Percentiles rank a stretch among this genome's conserved stretches.
Evolutionary conservation across 1,140 invertebrate genomes (phyloP).

Genomic region (Leptinotarsa texana): DNA sequence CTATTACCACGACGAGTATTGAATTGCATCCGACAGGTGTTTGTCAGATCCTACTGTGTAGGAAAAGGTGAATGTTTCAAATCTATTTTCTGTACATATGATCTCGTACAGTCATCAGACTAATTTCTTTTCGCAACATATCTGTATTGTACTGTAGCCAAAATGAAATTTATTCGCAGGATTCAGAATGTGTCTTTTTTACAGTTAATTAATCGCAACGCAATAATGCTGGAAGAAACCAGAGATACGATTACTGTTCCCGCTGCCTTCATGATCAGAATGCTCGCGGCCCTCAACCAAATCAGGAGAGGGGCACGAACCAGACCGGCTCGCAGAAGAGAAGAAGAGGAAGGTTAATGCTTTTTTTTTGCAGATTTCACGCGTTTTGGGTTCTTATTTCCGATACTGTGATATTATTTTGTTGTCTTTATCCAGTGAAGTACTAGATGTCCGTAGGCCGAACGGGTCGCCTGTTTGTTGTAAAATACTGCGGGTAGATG

Average conservation of each 20-base stretch:
- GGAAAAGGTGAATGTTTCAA: no score
- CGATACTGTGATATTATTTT: not conserved
- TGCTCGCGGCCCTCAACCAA: constrained; percentile 80
- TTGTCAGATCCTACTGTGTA: no score
- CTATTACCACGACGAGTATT: no score
- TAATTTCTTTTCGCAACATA: not conserved
- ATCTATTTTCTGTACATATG: no score
- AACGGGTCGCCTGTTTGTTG: no score
- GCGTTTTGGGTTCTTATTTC: not conserved
- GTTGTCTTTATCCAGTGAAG: no score
- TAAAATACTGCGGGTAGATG: no score
- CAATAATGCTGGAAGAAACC: constrained; percentile 86
- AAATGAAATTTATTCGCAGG: no score
- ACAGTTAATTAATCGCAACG: constrained; percentile 81
- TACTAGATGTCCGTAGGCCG: no score
- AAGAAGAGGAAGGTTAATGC: constrained; percentile 3
- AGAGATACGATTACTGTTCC: constrained; percentile 88
- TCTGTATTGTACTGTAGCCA: not conserved
- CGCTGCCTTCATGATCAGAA: constrained; percentile 85
- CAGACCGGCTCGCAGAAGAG: constrained; percentile 23
- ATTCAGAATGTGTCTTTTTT: constrained; percentile 31
- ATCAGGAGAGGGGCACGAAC: constrained; percentile 62
- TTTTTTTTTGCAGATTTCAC: not conserved
- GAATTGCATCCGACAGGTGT: no score
- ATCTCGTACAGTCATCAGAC: no score